Conservation (phyloP, 2,888 invertebrate genomes). For the Agrotis puta region DNA sequence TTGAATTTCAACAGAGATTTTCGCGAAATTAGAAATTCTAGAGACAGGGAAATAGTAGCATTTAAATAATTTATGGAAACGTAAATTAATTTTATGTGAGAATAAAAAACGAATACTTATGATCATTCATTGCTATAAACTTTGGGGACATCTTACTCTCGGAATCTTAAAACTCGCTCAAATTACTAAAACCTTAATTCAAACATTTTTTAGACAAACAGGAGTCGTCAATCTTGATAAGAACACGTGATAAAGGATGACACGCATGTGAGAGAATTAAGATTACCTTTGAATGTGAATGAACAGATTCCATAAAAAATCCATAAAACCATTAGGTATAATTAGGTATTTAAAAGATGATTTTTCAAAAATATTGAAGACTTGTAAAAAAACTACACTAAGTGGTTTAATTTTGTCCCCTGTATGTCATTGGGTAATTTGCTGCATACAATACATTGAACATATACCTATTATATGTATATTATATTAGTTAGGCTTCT, state of each 20-base stretch:
- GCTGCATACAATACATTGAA: background rate
- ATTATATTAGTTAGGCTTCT: background rate
- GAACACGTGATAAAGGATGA: too few species aligned
- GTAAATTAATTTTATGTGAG: constrained; percentile 6
- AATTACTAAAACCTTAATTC: too few species aligned
- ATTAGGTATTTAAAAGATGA: background rate
- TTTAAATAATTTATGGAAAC: constrained; percentile 1
- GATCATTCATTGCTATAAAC: background rate
- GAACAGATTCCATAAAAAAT: too few species aligned
- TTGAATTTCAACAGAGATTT: constrained; percentile 41
- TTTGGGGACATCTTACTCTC: background rate
- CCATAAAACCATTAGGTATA: too few species aligned
- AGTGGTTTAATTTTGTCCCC: background rate
- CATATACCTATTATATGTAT: background rate
- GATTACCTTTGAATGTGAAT: too few species aligned
- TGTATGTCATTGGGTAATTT: background rate
- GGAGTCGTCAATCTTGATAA: too few species aligned
- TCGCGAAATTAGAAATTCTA: constrained; percentile 38
- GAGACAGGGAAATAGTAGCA: constrained; percentile 35
- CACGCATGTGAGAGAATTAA: too few species aligned
- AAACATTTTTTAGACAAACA: too few species aligned
- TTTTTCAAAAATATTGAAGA: background rate
- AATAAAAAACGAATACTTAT: background rate
- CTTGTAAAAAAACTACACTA: background rate
- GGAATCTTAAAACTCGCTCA: background rate